Base-by-base conservation (phyloP, 2,888 invertebrate genomes). In the Drosophila koepferae region DNA sequence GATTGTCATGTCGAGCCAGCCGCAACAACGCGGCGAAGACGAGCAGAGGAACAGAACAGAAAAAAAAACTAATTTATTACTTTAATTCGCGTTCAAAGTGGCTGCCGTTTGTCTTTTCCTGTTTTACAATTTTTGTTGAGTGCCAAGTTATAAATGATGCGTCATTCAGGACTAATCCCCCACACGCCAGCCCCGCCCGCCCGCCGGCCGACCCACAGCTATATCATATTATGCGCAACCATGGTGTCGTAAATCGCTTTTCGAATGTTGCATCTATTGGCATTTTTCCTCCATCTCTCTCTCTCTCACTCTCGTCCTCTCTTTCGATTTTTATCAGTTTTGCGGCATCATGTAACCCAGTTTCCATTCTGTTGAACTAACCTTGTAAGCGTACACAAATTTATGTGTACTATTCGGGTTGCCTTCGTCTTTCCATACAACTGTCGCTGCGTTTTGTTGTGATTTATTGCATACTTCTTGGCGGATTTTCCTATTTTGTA, bases 231-330 rank as follows among this genome's bases (percentile, higher is more conserved):
- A 84, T 84, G 88, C 84, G 82, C 55, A 66, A 77, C 61, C 85
- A 84, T 87, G 84, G 82, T 77, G 80, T 77, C 84, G 88, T 84
- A 87, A 84, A 84, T 84, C 84, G 84, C 77, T 84, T 84, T 88
- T 80, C 82, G 62, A 85, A 87, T 74, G 75, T 72, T 77, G 77
- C 80, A 80, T 68, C 86, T 82, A 85, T 85, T 83, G 84, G 87
- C 81, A 72, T 84, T 72, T 77, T 28, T 14, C 4, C 16, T 3
- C 14, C 7, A 9, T 2, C 9, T 4, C 4, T 2, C 48, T 12
- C 48, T 10, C 48, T 16, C 48, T 16, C 8, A 28, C 12, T 18
- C 12, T 20, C 12, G 49, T 69, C 2, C 12, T 44, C 6, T 55
- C 69, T 73, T 78, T 78, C 72, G 77, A 74, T 78, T 81, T 67